phyloP scores from a whole-genome alignment of 2,113 vertebrate species.

The Macrotus californicus region DNA sequence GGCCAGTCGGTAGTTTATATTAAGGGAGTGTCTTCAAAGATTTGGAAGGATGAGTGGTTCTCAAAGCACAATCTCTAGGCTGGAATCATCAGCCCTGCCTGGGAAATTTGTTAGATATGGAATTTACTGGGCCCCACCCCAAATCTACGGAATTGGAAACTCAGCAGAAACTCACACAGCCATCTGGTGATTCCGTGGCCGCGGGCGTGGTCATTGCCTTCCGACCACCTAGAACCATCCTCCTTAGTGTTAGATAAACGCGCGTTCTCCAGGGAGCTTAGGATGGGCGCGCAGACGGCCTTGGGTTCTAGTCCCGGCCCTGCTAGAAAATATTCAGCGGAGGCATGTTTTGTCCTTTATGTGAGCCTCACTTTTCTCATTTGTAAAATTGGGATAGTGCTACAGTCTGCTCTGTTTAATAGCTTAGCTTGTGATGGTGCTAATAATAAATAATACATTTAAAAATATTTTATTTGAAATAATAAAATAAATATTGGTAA shows the following conservation, averaged over 20 bases:
- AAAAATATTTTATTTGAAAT: background rate
- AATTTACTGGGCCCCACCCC: too few relatives aligned
- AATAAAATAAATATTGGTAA: background rate
- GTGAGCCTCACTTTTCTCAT: background rate
- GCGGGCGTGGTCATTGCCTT: too few relatives aligned
- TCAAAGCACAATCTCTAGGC: too few relatives aligned
- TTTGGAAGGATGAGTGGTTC: background rate
- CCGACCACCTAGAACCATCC: fast-evolving
- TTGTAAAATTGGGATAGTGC: background rate
- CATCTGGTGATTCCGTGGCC: background rate
- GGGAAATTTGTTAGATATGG: background rate
- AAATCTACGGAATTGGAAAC: background rate
- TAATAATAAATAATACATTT: background rate
- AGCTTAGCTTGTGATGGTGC: background rate
- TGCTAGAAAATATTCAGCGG: too few relatives aligned
- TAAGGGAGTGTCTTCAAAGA: background rate
- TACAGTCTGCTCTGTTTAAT: background rate
- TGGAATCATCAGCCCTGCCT: fast-evolving
- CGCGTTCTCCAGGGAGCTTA: fast-evolving
- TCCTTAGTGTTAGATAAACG: fast-evolving
- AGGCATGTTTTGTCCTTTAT: fast-evolving
- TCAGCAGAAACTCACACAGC: background rate
- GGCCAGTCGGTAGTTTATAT: fast-evolving
- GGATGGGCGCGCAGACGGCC: too few relatives aligned
- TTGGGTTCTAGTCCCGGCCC: background rate